A percentile compares a stretch with the other conserved stretches of the same genome.
phyloP scores from a whole-genome alignment of 2,113 vertebrate species.

The Prionailurus viverrinus region DNA sequence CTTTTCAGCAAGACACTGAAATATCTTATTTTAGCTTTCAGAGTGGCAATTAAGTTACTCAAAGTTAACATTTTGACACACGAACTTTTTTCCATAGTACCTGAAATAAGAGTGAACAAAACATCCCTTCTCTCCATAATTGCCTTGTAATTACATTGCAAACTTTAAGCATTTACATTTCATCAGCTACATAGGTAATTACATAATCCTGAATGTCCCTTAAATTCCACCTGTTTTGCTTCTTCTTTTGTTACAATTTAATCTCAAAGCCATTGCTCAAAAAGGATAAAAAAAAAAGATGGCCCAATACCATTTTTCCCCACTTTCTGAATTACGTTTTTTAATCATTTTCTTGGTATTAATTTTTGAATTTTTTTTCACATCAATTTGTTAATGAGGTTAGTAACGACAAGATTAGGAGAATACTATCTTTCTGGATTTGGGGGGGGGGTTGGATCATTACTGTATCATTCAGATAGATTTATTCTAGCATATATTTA shows the following conservation, averaged over 20 bases:
- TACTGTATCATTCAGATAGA: neutral
- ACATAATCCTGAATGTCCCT: conserved; percentile 22
- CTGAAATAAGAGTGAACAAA: conserved; percentile 65
- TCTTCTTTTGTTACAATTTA: conserved; percentile 16
- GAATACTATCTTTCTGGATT: neutral
- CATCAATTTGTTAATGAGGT: neutral
- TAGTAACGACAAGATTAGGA: neutral
- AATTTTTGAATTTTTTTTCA: neutral
- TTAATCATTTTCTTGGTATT: neutral
- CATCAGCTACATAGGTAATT: conserved; percentile 67
- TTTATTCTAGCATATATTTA: neutral
- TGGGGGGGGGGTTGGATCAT: too few species aligned
- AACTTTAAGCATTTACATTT: conserved; percentile 63
- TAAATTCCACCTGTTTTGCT: conserved; percentile 38
- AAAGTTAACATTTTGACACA: neutral
- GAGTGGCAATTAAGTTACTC: conserved; percentile 45
- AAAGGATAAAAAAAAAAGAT: neutral
- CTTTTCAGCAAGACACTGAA: conserved; percentile 9
- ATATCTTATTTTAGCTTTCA: conserved; percentile 66
- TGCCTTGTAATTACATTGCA: conserved; percentile 72
- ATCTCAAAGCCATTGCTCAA: neutral
- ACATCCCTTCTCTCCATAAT: conserved; percentile 60
- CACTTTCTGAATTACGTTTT: neutral
- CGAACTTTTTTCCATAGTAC: conserved; percentile 36
- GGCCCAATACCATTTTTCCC: neutral